Evolutionary conservation across 2,113 vertebrate species (phyloP).

Genomic region (Cheilinus undulatus): DNA sequence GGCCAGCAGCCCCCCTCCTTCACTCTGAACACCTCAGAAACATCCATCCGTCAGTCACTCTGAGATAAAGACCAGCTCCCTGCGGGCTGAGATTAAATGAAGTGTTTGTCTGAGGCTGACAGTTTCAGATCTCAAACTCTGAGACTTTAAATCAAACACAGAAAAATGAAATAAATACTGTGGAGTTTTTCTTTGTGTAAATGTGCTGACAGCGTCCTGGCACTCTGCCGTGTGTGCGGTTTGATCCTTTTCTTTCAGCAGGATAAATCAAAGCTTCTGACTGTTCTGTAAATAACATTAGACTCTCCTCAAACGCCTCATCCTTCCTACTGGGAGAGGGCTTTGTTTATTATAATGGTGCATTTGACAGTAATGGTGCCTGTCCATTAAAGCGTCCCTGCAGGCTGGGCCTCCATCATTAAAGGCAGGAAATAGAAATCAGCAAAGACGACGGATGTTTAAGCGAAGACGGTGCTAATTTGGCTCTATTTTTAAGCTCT

Average conservation of each 20-base stretch:
- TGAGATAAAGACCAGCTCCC: too few species aligned
- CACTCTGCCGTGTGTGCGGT: not conserved
- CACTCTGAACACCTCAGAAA: too few species aligned
- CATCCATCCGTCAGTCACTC: too few species aligned
- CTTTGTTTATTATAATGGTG: slow-evolving; percentile 56
- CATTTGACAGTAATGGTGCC: slow-evolving; percentile 62
- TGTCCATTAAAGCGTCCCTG: slow-evolving; percentile 53
- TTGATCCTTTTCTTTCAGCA: slow-evolving; percentile 13
- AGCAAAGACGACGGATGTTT: slow-evolving; percentile 13
- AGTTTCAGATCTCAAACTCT: not conserved
- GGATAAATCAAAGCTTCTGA: slow-evolving; percentile 40
- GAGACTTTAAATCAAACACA: slow-evolving; percentile 6
- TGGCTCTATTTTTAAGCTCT: slow-evolving; percentile 3
- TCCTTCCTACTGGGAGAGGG: slow-evolving; percentile 2
- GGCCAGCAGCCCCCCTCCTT: too few species aligned
- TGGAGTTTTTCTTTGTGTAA: slow-evolving; percentile 22
- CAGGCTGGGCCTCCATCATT: slow-evolving; percentile 22
- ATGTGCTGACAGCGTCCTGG: not conserved
- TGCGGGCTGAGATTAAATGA: too few species aligned
- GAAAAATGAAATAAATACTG: slow-evolving; percentile 5
- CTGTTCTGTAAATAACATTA: slow-evolving; percentile 21
- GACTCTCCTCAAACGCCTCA: slow-evolving; percentile 17
- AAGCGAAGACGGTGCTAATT: not conserved
- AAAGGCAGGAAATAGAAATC: slow-evolving; percentile 30
- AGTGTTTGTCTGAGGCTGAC: not conserved